Percentiles rank a stretch among this genome's conserved stretches.
Conservation (phyloP, 2,888 invertebrate species). For the Microplitis deprimator region DNA sequence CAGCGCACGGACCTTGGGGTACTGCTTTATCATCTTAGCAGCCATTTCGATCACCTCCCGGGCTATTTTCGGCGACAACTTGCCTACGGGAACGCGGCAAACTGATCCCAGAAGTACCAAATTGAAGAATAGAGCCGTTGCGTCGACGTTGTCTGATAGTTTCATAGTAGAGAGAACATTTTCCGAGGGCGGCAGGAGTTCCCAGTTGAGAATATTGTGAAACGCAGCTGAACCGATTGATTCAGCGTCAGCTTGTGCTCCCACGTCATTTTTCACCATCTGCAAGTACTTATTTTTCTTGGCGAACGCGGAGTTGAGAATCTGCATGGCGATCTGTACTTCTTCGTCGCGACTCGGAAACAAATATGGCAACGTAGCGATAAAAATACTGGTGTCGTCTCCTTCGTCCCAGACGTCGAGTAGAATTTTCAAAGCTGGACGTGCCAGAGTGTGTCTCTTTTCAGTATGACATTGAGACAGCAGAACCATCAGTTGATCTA, state of each 20-base stretch:
- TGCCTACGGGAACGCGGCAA: slow-evolving; percentile 64
- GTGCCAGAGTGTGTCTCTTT: slow-evolving; percentile 55
- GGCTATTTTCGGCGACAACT: slow-evolving; percentile 56
- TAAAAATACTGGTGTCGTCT: slow-evolving; percentile 75
- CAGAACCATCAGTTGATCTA: slow-evolving; percentile 62
- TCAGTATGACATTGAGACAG: slow-evolving; percentile 60
- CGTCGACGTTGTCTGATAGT: slow-evolving; percentile 59
- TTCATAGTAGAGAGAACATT: slow-evolving; percentile 62
- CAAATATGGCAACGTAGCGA: slow-evolving; percentile 77
- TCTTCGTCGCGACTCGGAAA: slow-evolving; percentile 74
- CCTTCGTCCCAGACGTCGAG: slow-evolving; percentile 60
- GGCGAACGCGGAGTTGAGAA: slow-evolving; percentile 71
- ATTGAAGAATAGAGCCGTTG: slow-evolving; percentile 65
- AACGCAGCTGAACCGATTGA: slow-evolving; percentile 62
- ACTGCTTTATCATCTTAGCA: slow-evolving; percentile 61
- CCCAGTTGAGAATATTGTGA: slow-evolving; percentile 63
- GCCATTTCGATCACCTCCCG: slow-evolving; percentile 64
- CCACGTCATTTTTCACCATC: slow-evolving; percentile 57
- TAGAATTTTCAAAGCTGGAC: slow-evolving; percentile 62
- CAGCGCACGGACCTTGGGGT: slow-evolving; percentile 55
- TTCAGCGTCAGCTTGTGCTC: slow-evolving; percentile 53
- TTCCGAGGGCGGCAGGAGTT: slow-evolving; percentile 60
- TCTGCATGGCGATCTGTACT: slow-evolving; percentile 68
- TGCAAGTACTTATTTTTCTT: slow-evolving; percentile 67
- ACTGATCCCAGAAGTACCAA: slow-evolving; percentile 66